Base-by-base conservation (phyloP, 2,888 invertebrate species). In the Tipula lateralis region DNA sequence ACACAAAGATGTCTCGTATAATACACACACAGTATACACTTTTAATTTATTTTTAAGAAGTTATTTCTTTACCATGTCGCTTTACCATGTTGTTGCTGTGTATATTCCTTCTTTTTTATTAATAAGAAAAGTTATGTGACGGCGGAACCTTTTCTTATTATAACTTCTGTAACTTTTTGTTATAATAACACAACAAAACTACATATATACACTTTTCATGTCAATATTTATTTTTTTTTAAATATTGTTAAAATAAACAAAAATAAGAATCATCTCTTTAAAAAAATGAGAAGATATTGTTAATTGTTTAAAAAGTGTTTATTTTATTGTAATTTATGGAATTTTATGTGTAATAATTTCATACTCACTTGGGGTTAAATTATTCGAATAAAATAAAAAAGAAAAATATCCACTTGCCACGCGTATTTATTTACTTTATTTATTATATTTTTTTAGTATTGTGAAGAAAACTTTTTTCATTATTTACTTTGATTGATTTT, bases 61-160 rank as follows among this genome's bases (percentile, higher is more conserved):
- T 66, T 66, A 24, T 24, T 66, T 66, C 66, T 66, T 66, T 66
- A 24, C 24, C 66, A 66, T 66, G 24, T 44, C 44, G 44, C 3
- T 44, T n/a, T n/a, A n/a, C n/a, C n/a, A n/a, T 16, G n/a, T 44
- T 44, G 44, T 44, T 44, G 44, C n/a, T 44, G 44, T 44, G 44
- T 44, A 3, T 44, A 44, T 39, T 66, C 66, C 24, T 66, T 24
- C 66, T 66, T 66, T 66, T 66, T n/a, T n/a, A n/a, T n/a, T 66
- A 66, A 66, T 66, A 66, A 66, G 66, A 66, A 66, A 66, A 66
- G 66, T 66, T 66, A 66, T 66, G 66, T 66, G 66, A 66, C 66
- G 66, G 66, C 66, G 66, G 66, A 66, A 66, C 24, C 66, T 66
- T 66, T 66, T 66, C 66, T 66, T 66, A 24, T 66, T 66, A 66